phyloP scores from a whole-genome alignment of 2,113 vertebrate species.

The Meriones unguiculatus region DNA sequence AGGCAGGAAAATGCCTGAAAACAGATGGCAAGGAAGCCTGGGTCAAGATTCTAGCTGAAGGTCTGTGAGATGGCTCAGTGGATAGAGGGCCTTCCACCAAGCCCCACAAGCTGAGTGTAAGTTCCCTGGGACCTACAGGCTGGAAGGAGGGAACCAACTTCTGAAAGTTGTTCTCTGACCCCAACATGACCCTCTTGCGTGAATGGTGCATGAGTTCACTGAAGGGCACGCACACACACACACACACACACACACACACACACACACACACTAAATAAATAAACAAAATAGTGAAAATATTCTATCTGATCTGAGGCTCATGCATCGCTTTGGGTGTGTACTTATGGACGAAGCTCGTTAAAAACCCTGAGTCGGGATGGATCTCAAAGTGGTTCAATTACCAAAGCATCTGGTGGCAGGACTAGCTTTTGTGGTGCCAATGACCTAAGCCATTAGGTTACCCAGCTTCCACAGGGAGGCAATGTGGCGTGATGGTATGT shows the following conservation, averaged over 20 bases:
- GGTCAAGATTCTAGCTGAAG: not conserved
- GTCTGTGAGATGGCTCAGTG: not conserved
- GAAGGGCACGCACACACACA: accelerated
- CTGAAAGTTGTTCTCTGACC: not conserved
- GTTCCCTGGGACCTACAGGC: not conserved
- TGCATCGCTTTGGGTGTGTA: not conserved
- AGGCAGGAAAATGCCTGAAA: not conserved
- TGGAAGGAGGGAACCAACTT: not conserved
- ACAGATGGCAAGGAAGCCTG: not conserved
- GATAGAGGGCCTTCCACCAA: not conserved
- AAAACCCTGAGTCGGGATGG: not conserved
- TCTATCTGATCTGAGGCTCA: not conserved
- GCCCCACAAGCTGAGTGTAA: not conserved
- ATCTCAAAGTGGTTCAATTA: not conserved
- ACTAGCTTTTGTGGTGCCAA: not conserved
- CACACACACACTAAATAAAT: not conserved
- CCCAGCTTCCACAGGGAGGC: not conserved
- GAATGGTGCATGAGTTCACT: not conserved
- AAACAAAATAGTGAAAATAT: not conserved
- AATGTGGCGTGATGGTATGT: not conserved
- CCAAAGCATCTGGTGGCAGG: not conserved
- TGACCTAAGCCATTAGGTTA: not conserved
- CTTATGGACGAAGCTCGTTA: not conserved
- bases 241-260: not conserved
- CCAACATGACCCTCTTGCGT: too few relatives aligned